phyloP scores from a whole-genome alignment of 2,113 vertebrate genomes.

The Lutjanus erythropterus region DNA sequence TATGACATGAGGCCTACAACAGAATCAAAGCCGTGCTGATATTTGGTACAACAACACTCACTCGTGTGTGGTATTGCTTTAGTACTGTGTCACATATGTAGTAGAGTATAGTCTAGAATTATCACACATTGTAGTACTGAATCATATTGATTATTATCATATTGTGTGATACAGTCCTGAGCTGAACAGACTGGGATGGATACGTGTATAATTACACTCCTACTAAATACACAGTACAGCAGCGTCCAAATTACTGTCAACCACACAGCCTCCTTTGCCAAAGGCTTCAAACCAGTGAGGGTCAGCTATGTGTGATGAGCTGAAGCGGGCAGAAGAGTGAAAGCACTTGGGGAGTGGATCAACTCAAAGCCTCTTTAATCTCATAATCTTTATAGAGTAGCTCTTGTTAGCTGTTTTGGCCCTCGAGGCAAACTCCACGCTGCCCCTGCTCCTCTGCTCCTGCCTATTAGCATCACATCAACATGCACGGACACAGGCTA shows the following conservation, averaged over 20 bases:
- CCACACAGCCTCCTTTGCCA: not conserved
- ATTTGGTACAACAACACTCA: too few relatives aligned
- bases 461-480: constrained; percentile 51
- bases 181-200: not conserved
- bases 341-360: constrained; percentile 54
- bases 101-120: not conserved
- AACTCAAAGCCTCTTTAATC: constrained; percentile 72
- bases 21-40: too few relatives aligned
- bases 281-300: constrained; percentile 37
- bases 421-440: constrained; percentile 30
- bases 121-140: not conserved
- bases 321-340: constrained; percentile 38
- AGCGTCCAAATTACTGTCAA: constrained; percentile 3
- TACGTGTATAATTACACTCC: not conserved
- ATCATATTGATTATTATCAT: not conserved
- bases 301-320: constrained; percentile 42
- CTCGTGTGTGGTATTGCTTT: not conserved
- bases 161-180: not conserved
- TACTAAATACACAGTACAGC: constrained; percentile 3
- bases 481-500: constrained; percentile 7
- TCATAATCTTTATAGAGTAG: constrained; percentile 76
- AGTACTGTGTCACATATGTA: not conserved
- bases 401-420: constrained; percentile 62
- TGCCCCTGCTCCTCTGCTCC: constrained; percentile 49
- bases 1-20: too few relatives aligned